Evolutionary conservation across 2,888 invertebrate species (phyloP), one percentile per base, ranked within the genome.

Genomic region (Odontocerum albicorne): DNA sequence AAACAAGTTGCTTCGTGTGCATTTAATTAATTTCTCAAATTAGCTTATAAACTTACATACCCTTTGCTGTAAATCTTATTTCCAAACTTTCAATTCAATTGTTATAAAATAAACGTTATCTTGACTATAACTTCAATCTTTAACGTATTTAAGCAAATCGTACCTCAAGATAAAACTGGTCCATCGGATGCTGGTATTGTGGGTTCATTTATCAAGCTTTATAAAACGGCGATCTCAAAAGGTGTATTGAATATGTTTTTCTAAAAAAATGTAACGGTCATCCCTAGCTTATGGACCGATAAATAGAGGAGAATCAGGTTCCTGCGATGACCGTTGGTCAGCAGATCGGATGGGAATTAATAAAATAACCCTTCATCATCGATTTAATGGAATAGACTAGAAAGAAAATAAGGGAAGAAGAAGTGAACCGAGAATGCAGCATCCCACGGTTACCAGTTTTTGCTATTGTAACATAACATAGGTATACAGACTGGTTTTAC

Each of bases 361-460:
- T 50, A 42, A 60, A 57, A 42, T 50, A 57, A 57, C 60, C 60
- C 60, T 60, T 60, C 38, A 57, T 56, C 51, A 57, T 59, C 56
- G 59, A 59, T 59, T 57, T 45, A 43, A 53, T 33, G 44, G 50
- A 57, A 49, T 47, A 44, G 49, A 39, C 27, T 17, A 52, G 40
- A 40, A 8, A n/a, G 3, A 38, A 15, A 38, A 38, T 38, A 38
- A 38, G 38, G 38, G 38, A 6, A 13, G 3, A 3, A 38, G 38
- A 38, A n/a, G n/a, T n/a, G n/a, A n/a, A n/a, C n/a, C n/a, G n/a
- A n/a, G n/a, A n/a, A n/a, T n/a, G n/a, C n/a, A n/a, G n/a, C n/a
- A n/a, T n/a, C n/a, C n/a, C n/a, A n/a, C n/a, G n/a, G n/a, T n/a
- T n/a, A n/a, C n/a, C n/a, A n/a, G n/a, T n/a, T n/a, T n/a, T n/a